A percentile compares a stretch with the other conserved stretches of the same genome.
These are phyloP conservation scores for Rhimphoctona megacephalus DNA, from an alignment of 2,888 invertebrate species.

Conservation along the genomic window DNA sequence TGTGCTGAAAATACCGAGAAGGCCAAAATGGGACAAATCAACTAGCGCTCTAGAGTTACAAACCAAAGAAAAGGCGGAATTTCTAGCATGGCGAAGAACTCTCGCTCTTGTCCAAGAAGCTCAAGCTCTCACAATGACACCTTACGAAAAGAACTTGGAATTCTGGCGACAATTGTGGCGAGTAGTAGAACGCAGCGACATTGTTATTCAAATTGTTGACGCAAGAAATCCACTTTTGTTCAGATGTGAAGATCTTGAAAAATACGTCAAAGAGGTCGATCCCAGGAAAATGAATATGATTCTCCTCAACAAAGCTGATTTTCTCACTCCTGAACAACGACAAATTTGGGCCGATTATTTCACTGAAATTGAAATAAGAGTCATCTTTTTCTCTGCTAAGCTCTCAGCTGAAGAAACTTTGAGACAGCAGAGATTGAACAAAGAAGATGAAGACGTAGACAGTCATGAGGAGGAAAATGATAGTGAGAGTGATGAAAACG, in stretches of 20 bases:
- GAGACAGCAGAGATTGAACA: slow-evolving; percentile 58
- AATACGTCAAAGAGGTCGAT: slow-evolving; percentile 92
- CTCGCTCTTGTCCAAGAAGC: slow-evolving; percentile 92
- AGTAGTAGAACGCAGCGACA: slow-evolving; percentile 98
- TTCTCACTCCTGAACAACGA: slow-evolving; percentile 92
- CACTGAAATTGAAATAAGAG: slow-evolving; percentile 88
- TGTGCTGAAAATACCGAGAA: slow-evolving; percentile 93
- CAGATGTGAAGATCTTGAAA: slow-evolving; percentile 96
- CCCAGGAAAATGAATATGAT: slow-evolving; percentile 91
- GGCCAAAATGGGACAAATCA: slow-evolving; percentile 92
- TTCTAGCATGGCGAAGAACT: slow-evolving; percentile 95
- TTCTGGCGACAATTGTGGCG: slow-evolving; percentile 99
- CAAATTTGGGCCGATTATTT: slow-evolving; percentile 95
- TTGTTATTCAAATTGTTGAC: slow-evolving; percentile 97
- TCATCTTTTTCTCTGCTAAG: slow-evolving; percentile 97
- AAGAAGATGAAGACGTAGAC: slow-evolving; percentile 75
- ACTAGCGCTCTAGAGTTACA: slow-evolving; percentile 93
- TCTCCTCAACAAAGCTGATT: slow-evolving; percentile 98
- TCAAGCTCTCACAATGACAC: slow-evolving; percentile 94
- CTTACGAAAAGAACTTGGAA: slow-evolving; percentile 98
- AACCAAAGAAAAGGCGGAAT: slow-evolving; percentile 91
- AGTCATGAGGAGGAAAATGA: slow-evolving; percentile 62
- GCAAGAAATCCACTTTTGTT: slow-evolving; percentile 98
- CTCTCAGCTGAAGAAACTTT: slow-evolving; percentile 86
- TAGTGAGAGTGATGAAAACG: slow-evolving; percentile 66